Evolutionary conservation across 2,113 vertebrate genomes (phyloP).

Genomic region (Sceloporus tristichus): DNA sequence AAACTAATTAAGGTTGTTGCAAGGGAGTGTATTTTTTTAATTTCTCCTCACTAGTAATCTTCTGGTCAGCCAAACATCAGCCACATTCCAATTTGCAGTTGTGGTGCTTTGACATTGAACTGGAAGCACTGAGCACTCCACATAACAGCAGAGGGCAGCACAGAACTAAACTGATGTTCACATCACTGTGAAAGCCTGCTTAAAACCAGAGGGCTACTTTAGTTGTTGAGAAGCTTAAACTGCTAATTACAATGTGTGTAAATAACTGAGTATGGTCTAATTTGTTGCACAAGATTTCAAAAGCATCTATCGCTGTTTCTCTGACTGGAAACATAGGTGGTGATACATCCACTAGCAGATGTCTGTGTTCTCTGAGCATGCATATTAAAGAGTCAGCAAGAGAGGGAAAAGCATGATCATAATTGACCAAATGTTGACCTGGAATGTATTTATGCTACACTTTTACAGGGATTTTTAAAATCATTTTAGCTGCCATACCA

Average conservation of each 20-base stretch:
- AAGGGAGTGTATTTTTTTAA: not conserved
- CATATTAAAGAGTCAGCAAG: not conserved
- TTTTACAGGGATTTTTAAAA: too few species aligned
- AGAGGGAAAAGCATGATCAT: not conserved
- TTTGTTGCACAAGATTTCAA: constrained; percentile 54
- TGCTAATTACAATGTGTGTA: constrained; percentile 80
- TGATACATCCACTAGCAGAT: constrained; percentile 33
- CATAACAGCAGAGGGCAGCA: constrained; percentile 81
- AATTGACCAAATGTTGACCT: too few species aligned
- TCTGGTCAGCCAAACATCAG: not conserved
- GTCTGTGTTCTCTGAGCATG: not conserved
- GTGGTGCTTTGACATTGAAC: not conserved
- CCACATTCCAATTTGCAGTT: not conserved
- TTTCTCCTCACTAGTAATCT: not conserved
- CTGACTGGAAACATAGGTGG: constrained; percentile 64
- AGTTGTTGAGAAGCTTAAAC: constrained; percentile 82
- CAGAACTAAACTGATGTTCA: constrained; percentile 73
- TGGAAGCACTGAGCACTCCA: not conserved
- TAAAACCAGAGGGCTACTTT: constrained; percentile 79
- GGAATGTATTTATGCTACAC: too few species aligned
- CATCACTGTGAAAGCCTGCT: constrained; percentile 60
- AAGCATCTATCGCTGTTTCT: constrained; percentile 54
- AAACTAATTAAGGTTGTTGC: not conserved
- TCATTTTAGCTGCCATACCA: too few species aligned
- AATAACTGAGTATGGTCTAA: constrained; percentile 62